These are phyloP conservation scores for Drosophila equinoxialis DNA, from an alignment of 1,140 invertebrate species.

Conservation along the genomic window DNA sequence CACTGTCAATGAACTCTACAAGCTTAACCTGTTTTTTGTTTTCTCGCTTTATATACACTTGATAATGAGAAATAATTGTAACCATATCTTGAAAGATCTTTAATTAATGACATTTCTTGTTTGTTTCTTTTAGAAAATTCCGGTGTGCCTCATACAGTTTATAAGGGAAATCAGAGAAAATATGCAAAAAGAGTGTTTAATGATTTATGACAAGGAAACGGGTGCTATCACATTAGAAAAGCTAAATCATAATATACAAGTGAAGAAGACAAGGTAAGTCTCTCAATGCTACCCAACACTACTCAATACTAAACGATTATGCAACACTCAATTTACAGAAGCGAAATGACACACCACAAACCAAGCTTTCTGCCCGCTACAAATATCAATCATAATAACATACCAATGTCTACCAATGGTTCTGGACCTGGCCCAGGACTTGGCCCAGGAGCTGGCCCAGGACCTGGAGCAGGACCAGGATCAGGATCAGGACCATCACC, in stretches of 20 bases:
- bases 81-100: neutral
- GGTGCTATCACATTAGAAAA: conserved; percentile 97
- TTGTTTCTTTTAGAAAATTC: conserved; percentile 85
- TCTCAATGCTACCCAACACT: too few relatives aligned
- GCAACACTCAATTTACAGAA: conserved; percentile 50
- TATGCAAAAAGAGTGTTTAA: conserved; percentile 97
- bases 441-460: conserved; percentile 60
- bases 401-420: conserved; percentile 16
- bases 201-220: conserved; percentile 95
- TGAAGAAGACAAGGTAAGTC: conserved; percentile 95
- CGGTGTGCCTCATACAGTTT: conserved; percentile 94
- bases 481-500: conserved; percentile 49
- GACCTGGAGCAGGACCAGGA: conserved; percentile 63
- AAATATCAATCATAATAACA: conserved; percentile 31
- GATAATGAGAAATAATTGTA: conserved; percentile 30
- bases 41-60: neutral
- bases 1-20: conserved; percentile 16
- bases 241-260: conserved; percentile 94
- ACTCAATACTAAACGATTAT: too few relatives aligned
- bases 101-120: neutral
- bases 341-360: conserved; percentile 74
- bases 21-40: conserved; percentile 34
- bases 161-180: conserved; percentile 95
- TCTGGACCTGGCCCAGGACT: conserved; percentile 28
- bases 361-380: conserved; percentile 67